Evolutionary conservation across 2,888 invertebrate species (phyloP), one percentile per base, ranked within the genome.

Genomic region (Hoplodrina ambigua): DNA sequence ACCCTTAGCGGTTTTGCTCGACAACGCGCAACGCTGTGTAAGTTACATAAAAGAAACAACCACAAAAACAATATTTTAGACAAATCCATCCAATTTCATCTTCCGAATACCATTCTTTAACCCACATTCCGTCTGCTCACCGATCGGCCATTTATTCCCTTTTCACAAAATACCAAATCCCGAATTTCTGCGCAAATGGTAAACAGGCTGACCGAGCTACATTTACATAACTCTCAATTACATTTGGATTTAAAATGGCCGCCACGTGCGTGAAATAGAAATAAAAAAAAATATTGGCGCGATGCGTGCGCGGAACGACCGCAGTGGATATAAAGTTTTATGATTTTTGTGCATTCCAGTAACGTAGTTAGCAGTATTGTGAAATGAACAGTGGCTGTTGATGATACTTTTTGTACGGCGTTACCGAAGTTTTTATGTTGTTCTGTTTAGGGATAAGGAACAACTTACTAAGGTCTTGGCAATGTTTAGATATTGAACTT

Each of bases 161-260:
- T 71, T 73, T 68, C 58, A 72, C 72, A 83, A 73, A 83, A 84
- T 73, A 77, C 71, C 78, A 82, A 83, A 83, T 84, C 76, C 82
- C 59, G 70, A 81, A 83, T 73, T 84, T 76, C 81, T 58, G 69
- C 81, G 82, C 77, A 76, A 84, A 84, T 81, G 82, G 82, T 82
- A 82, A 84, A 84, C 83, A 83, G 84, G 76, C 85, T 81, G 85
- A 76, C 85, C 85, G 85, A 80, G 74, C 81, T 75, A 71, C 83
- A 89, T 89, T 89, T 89, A 88, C 89, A 89, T 89, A 89, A 89
- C 89, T 89, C 89, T 88, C 89, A 89, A 89, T 89, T 89, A 89
- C 89, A 89, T 89, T 88, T 87, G 88, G 89, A 89, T 89, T 89
- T 89, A 89, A 89, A 89, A 89, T 89, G 89, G 88, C 87, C 77